These are phyloP conservation scores for Argyra leucocephala DNA, from an alignment of 2,888 invertebrate species.

Conservation along the genomic window DNA sequence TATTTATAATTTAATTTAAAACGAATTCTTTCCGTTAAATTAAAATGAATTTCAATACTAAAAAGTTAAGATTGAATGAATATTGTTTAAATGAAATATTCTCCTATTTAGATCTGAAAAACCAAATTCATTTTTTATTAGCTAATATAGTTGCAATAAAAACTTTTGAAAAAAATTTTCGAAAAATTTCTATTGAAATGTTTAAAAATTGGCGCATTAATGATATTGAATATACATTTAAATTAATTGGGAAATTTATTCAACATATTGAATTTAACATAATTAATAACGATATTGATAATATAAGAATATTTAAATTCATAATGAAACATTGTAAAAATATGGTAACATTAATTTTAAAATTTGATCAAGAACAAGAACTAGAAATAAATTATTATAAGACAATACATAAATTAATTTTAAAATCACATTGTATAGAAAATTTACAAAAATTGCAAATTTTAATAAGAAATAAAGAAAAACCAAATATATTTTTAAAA, in stretches of 20 bases:
- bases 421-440: not conserved
- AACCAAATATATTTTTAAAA: not conserved
- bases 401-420: not conserved
- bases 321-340: not conserved
- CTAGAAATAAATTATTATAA: not conserved
- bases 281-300: not conserved
- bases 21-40: not conserved
- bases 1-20: not conserved
- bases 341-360: not conserved
- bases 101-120: not conserved
- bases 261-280: not conserved
- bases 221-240: not conserved
- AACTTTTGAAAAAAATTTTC: not conserved
- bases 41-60: not conserved
- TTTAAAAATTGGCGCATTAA: not conserved
- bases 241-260: not conserved
- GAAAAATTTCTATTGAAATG: not conserved
- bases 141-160: not conserved
- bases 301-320: not conserved
- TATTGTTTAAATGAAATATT: constrained; percentile 3
- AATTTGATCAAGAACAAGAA: not conserved
- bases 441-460: not conserved
- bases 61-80: not conserved
- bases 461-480: not conserved
- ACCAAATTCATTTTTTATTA: not conserved